These are phyloP conservation scores for Neoaliturus tenellus DNA, from an alignment of 2,888 invertebrate genomes.

Conservation along the genomic window DNA sequence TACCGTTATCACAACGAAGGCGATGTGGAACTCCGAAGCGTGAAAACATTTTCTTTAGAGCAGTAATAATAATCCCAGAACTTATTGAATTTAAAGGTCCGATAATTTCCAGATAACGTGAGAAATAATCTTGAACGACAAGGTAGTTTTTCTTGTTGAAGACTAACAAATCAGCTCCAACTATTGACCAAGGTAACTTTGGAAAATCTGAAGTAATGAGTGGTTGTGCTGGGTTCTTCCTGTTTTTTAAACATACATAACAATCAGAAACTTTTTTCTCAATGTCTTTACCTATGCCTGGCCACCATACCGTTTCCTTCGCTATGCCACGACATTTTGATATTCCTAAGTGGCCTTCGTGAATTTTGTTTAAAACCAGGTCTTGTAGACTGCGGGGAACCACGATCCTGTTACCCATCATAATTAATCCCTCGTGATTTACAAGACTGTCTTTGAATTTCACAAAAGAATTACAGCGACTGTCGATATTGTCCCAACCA, in stretches of 20 bases:
- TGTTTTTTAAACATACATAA: neutral
- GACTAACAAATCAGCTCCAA: neutral
- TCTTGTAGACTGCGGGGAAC: neutral
- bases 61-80: too few species aligned
- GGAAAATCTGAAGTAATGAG: neutral
- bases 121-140: neutral
- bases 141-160: neutral
- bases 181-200: neutral
- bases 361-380: neutral
- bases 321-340: slow-evolving; percentile 66
- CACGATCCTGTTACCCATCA: neutral
- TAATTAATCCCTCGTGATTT: neutral
- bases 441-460: too few species aligned
- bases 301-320: slow-evolving; percentile 53
- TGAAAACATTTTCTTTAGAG: too few species aligned
- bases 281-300: neutral
- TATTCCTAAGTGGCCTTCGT: neutral
- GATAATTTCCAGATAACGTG: neutral
- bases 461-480: too few species aligned
- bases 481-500: neutral
- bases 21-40: too few species aligned
- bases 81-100: neutral
- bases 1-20: too few species aligned
- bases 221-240: neutral
- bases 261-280: neutral